Base-by-base conservation (phyloP, 2,888 invertebrate genomes). In the Drosophila mercatorum region DNA sequence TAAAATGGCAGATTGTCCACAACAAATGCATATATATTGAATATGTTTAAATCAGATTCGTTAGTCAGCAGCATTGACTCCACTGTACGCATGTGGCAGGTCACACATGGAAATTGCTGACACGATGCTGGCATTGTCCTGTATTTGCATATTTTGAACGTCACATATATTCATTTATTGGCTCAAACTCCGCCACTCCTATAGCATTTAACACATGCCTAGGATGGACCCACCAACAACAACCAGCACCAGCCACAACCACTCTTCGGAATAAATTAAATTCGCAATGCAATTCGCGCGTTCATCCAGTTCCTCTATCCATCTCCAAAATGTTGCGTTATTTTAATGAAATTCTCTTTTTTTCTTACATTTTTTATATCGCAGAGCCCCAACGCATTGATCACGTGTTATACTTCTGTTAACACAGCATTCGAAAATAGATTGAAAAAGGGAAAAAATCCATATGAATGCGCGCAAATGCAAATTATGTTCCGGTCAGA, bases 121-220 rank as follows among this genome's bases (percentile, higher is more conserved):
- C 40, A 58, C 12, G 51, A 36, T 17, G 56, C 17, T 17, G 17
- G 17, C 22, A 22, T 36, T 56, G 44, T 43, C n/a, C 55, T 52
- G 55, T 51, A 71, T 78, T 81, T 81, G 70, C 85, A 81, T 81
- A 81, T 84, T 79, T 79, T 58, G 80, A 65, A 14, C 70, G 72
- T 68, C 80, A 67, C 69, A 81, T 70, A 70, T 72, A 72, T 70
- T 73, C 80, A 79, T 81, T 81, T 79, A 84, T 81, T 81, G 68
- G 56, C 75, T 49, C 49, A 62, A 65, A 76, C 77, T 46, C 26
- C 14, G 4, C 4, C 3, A 3, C 46, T 83, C 52, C 63, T 65
- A 70, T 67, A 46, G 71, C 78, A 55, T 81, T 81, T 83, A 74
- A 66, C 81, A 78, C 80, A 71, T 74, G 67, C 68, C 78, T 65